Conservation (phyloP, 2,797 vertebrate genomes). For the Neosilurus hyrtlii region DNA sequence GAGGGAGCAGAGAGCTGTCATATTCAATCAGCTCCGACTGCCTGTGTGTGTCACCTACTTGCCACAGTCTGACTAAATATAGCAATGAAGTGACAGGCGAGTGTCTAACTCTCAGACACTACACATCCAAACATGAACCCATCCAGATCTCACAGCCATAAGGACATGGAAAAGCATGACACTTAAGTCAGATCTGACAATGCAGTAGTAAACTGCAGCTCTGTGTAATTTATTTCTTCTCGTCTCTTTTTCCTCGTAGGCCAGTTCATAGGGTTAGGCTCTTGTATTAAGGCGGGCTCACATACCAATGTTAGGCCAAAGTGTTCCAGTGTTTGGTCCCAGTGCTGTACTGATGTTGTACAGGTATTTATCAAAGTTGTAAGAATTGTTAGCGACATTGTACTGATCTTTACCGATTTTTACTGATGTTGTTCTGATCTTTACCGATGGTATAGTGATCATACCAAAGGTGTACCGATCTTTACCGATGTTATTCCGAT, state of each 20-base stretch:
- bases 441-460: too few species aligned
- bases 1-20: constrained; percentile 66
- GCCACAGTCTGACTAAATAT: constrained; percentile 70
- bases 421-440: too few species aligned
- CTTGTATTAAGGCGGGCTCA: too few species aligned
- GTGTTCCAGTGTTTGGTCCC: too few species aligned
- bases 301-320: too few species aligned
- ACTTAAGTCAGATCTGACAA: background rate
- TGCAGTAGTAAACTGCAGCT: constrained; percentile 11
- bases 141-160: constrained; percentile 54
- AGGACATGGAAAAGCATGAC: constrained; percentile 42
- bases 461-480: too few species aligned
- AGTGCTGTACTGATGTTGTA: too few species aligned
- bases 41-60: constrained; percentile 60
- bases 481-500: too few species aligned
- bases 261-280: background rate
- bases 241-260: background rate
- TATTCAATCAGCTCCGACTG: constrained; percentile 62
- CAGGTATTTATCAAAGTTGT: too few species aligned
- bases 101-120: constrained; percentile 57
- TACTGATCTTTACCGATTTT: too few species aligned
- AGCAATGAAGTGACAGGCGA: constrained; percentile 63
- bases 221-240: constrained; percentile 4
- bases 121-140: constrained; percentile 61
- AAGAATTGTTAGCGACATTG: too few species aligned